Percentiles rank a stretch among this genome's conserved stretches.
These are phyloP conservation scores for Antennarius striatus DNA, from an alignment of 2,113 vertebrate species.

Conservation along the genomic window DNA sequence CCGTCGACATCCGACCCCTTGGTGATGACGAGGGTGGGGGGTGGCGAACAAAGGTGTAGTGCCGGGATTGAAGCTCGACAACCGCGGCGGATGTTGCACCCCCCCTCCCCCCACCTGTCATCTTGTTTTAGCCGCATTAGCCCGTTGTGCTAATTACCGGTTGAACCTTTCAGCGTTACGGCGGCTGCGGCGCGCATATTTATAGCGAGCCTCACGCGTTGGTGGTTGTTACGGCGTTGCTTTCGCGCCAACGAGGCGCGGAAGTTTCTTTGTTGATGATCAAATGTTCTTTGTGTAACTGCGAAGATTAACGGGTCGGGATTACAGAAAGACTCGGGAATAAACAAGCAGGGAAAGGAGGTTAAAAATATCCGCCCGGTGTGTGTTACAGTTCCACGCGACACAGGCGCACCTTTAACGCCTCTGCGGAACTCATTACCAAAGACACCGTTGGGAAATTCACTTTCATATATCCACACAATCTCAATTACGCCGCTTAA, in stretches of 20 bases:
- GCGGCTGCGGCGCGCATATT: slow-evolving; percentile 23
- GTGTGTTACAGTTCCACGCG: slow-evolving; percentile 27
- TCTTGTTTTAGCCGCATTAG: slow-evolving; percentile 25
- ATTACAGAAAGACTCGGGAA: slow-evolving; percentile 25
- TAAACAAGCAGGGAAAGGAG: slow-evolving; percentile 37
- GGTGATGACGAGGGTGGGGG: background rate
- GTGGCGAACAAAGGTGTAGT: slow-evolving; percentile 60
- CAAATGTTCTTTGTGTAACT: slow-evolving; percentile 30
- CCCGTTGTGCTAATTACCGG: slow-evolving; percentile 43
- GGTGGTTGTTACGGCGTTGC: slow-evolving; percentile 4
- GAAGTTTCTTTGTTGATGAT: slow-evolving; percentile 42
- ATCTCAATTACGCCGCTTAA: slow-evolving; percentile 80
- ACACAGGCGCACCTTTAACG: slow-evolving; percentile 64
- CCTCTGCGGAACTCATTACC: slow-evolving; percentile 72
- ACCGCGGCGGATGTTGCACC: background rate
- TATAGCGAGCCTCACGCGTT: slow-evolving; percentile 4
- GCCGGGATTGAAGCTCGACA: slow-evolving; percentile 18
- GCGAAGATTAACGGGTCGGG: slow-evolving; percentile 4
- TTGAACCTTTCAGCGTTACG: slow-evolving; percentile 43
- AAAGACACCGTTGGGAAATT: slow-evolving; percentile 74
- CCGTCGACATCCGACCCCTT: slow-evolving; percentile 35
- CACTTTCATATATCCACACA: slow-evolving; percentile 73
- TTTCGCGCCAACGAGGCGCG: slow-evolving; percentile 1
- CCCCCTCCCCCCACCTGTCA: slow-evolving; percentile 9
- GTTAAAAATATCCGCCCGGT: slow-evolving; percentile 29